phyloP scores from a whole-genome alignment of 2,113 vertebrate species.

The Manacus vitellinus region DNA sequence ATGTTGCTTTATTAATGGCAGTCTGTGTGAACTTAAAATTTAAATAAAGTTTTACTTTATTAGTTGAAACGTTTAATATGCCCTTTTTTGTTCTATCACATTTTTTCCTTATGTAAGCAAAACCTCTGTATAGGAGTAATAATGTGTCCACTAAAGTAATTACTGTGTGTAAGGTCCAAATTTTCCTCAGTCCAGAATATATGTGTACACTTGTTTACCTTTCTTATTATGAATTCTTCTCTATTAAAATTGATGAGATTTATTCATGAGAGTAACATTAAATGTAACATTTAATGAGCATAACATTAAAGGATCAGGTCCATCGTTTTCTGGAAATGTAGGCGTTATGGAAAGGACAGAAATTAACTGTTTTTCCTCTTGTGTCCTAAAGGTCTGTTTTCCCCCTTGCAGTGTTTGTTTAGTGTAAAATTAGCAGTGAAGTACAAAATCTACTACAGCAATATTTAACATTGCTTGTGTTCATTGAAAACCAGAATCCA shows the following conservation, averaged over 20 bases:
- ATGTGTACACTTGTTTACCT: not conserved
- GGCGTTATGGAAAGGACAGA: not conserved
- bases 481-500: slow-evolving; percentile 13
- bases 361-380: not conserved
- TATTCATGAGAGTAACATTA: not conserved
- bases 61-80: not conserved
- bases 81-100: not conserved
- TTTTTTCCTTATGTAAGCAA: not conserved
- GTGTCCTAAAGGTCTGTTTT: not conserved
- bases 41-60: not conserved
- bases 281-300: not conserved
- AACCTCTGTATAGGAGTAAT: not conserved
- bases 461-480: slow-evolving; percentile 8
- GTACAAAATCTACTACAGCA: slow-evolving; percentile 4
- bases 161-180: not conserved
- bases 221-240: not conserved
- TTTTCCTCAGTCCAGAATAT: not conserved
- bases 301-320: not conserved
- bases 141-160: not conserved
- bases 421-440: slow-evolving; percentile 41
- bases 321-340: not conserved
- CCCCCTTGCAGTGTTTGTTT: not conserved
- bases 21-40: not conserved
- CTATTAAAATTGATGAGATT: not conserved
- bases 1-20: not conserved